phyloP scores from a whole-genome alignment of 2,888 invertebrate genomes.

The Galerucella calmariensis region DNA sequence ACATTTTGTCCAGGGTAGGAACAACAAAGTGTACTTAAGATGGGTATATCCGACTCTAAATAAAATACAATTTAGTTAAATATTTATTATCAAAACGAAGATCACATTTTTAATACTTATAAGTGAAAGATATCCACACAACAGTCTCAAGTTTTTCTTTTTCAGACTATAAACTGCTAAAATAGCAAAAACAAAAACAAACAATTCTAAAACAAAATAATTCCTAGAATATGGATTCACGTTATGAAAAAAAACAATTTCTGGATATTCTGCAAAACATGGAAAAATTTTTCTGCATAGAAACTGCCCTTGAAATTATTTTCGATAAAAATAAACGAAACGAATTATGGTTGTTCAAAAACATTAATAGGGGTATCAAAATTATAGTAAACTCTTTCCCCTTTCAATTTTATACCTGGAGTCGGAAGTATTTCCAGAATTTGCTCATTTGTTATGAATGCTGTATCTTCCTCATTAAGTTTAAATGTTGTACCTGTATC shows the following conservation, averaged over 20 bases:
- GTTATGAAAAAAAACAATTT: conserved; percentile 1
- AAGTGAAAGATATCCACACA: conserved; percentile 8
- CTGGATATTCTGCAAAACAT: conserved; percentile 2
- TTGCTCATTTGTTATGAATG: conserved; percentile 1
- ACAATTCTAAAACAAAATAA: neutral
- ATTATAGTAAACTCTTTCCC: conserved; percentile 3
- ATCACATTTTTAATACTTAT: conserved; percentile 10
- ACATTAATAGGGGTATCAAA: neutral
- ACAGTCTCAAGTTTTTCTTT: conserved; percentile 6
- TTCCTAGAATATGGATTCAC: neutral
- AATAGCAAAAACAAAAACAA: neutral
- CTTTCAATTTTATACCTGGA: conserved; percentile 5
- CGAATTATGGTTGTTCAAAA: conserved; percentile 11
- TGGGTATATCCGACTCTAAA: too few relatives aligned
- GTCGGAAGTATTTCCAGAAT: neutral
- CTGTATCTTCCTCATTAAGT: conserved; percentile 6
- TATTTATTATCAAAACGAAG: too few relatives aligned
- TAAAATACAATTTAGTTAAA: too few relatives aligned
- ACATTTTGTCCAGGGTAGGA: too few relatives aligned
- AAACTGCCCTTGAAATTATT: conserved; percentile 1
- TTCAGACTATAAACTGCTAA: conserved; percentile 11
- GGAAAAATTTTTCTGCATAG: neutral
- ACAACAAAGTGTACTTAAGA: too few relatives aligned
- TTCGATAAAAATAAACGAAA: neutral
- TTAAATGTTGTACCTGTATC: conserved; percentile 14